These are phyloP conservation scores for Calameuta idolon DNA, from an alignment of 2,888 invertebrate species.

Conservation along the genomic window DNA sequence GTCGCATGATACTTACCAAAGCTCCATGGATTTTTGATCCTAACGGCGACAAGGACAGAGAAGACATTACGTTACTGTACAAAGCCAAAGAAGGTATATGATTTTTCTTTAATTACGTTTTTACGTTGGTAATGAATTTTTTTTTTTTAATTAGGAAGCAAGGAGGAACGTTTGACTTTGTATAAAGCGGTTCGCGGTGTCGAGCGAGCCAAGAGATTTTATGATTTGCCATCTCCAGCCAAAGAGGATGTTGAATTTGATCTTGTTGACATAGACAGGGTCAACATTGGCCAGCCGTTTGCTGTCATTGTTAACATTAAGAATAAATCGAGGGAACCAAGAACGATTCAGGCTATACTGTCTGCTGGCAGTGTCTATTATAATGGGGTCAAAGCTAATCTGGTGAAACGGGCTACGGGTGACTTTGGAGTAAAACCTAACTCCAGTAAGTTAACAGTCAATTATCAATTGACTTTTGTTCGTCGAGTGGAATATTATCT, in stretches of 20 bases:
- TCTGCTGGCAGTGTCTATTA: conserved; percentile 80
- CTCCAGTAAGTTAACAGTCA: conserved; percentile 69
- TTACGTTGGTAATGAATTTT: neutral
- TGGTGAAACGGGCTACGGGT: conserved; percentile 78
- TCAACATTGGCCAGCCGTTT: conserved; percentile 79
- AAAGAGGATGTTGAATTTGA: conserved; percentile 76
- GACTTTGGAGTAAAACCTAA: conserved; percentile 74
- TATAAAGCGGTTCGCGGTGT: conserved; percentile 80
- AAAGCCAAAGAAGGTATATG: conserved; percentile 76
- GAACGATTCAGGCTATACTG: conserved; percentile 77
- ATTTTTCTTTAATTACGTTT: neutral
- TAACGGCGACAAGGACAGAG: conserved; percentile 77
- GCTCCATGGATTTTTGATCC: conserved; percentile 79
- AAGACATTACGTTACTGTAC: conserved; percentile 78
- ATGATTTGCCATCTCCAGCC: conserved; percentile 71
- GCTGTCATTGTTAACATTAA: conserved; percentile 75
- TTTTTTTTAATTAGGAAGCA: conserved; percentile 69
- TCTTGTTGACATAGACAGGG: conserved; percentile 75
- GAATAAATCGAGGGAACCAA: conserved; percentile 71
- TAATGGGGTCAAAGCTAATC: conserved; percentile 79
- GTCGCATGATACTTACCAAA: conserved; percentile 81
- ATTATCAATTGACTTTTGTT: conserved; percentile 8
- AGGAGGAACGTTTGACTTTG: conserved; percentile 79
- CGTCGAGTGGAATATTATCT: neutral
- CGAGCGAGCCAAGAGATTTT: conserved; percentile 76